Base-by-base conservation (phyloP, 1,140 invertebrate species). In the Drosophila oshimai region DNA sequence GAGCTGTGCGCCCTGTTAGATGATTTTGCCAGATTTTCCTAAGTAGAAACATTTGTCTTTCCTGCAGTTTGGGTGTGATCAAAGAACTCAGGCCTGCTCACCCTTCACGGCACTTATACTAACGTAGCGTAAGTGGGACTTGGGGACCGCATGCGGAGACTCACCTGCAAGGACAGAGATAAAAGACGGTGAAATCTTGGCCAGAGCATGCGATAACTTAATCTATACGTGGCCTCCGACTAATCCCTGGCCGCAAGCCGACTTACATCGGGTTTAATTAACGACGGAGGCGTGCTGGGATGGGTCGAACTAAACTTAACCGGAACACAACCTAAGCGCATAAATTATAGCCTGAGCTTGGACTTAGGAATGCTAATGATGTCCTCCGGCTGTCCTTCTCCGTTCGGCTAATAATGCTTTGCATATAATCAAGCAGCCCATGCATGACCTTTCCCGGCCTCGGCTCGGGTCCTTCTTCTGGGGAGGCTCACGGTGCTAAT, bases 391-490 rank as follows among this genome's bases (percentile, higher is more conserved):
- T 20, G 26, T 31, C 29, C 33, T 13, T n/a, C 61, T 34, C 41
- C 47, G 31, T 5, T 31, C 39, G 36, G 47, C 50, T 61, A 70
- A 70, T 80, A 65, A 47, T 77, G 72, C 67, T 74, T 84, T 86
- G 80, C 79, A 84, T 84, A 74, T 86, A 80, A 86, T 86, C 80
- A 79, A 57, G 64, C 13, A 54, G 74, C 51, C 64, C 79, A 79
- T 79, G 74, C 80, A 50, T 84, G 75, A 57, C 54, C 70, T 34
- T 44, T 44, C 42, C 22, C 34, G 10, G 12, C 37, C 29, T 15
- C 39, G 18, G 20, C 31, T 13, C 15, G 10, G 24, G 20, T 20
- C 10, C 6, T 12, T 29, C 39, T 67, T 20, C 67, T 57, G 36
- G 53, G 74, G 45, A 42, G 78, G 22, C 62, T 72, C 67, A 50